Conservation (phyloP, 2,888 invertebrate genomes). For the Tenthredo livida region DNA sequence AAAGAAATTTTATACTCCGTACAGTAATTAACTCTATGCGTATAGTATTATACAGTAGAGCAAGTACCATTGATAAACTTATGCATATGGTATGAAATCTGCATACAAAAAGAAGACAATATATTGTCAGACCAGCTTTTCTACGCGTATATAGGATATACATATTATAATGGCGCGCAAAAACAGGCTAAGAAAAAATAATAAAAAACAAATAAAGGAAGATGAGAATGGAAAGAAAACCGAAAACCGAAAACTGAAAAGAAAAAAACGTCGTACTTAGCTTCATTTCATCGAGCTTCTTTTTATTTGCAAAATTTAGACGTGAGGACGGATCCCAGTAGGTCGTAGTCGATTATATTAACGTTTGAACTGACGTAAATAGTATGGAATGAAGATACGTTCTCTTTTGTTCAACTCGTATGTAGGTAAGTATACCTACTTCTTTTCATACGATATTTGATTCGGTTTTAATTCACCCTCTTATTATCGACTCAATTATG, state of each 20-base stretch:
- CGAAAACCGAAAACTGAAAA: background rate
- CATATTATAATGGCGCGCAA: background rate
- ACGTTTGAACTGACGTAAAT: slow-evolving; percentile 31
- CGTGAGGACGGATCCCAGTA: background rate
- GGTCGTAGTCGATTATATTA: slow-evolving; percentile 15
- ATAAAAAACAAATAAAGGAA: background rate
- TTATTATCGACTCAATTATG: background rate
- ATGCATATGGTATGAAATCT: background rate
- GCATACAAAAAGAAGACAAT: background rate
- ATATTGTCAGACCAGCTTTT: background rate
- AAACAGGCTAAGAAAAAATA: background rate
- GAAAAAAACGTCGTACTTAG: background rate
- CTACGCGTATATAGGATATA: background rate
- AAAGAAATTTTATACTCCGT: background rate
- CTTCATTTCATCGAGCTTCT: background rate
- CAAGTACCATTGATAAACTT: background rate
- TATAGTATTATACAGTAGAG: background rate
- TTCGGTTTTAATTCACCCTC: background rate
- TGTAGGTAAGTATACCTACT: background rate
- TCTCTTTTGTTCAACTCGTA: background rate
- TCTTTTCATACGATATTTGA: background rate
- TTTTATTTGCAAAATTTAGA: background rate
- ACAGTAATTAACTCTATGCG: background rate
- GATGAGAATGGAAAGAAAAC: background rate
- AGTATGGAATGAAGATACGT: slow-evolving; percentile 28